Evolutionary conservation across 2,113 vertebrate genomes (phyloP).

Genomic region (Chaenocephalus aceratus): DNA sequence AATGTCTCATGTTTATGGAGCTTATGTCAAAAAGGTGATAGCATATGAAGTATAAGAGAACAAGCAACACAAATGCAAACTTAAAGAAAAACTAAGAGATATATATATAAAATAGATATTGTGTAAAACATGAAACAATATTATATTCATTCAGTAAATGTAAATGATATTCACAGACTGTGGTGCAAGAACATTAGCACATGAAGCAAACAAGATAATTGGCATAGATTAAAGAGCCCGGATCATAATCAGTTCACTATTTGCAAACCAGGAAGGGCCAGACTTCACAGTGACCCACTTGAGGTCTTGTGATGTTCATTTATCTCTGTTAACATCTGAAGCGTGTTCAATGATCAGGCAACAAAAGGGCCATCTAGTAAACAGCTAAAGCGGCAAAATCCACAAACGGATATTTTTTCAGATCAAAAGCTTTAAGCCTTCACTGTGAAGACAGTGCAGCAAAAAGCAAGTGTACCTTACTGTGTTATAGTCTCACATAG

Average conservation of each 20-base stretch:
- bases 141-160: neutral
- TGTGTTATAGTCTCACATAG: conserved; percentile 1
- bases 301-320: conserved; percentile 64
- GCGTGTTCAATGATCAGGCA: conserved; percentile 57
- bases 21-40: neutral
- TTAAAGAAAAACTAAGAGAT: neutral
- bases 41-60: neutral
- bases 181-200: conserved; percentile 14
- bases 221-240: conserved; percentile 56
- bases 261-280: conserved; percentile 54
- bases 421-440: conserved; percentile 27
- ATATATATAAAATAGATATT: neutral
- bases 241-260: conserved; percentile 61
- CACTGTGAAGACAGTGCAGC: neutral
- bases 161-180: neutral
- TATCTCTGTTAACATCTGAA: conserved; percentile 67
- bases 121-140: neutral
- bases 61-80: neutral
- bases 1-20: neutral
- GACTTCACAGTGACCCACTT: conserved; percentile 58
- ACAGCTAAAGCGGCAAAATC: conserved; percentile 6
- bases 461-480: neutral
- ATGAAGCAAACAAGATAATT: conserved; percentile 31
- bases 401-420: conserved; percentile 11
- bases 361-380: conserved; percentile 25